Evolutionary conservation across 2,797 vertebrate genomes (phyloP).

Genomic region (Myotis pilosus): DNA sequence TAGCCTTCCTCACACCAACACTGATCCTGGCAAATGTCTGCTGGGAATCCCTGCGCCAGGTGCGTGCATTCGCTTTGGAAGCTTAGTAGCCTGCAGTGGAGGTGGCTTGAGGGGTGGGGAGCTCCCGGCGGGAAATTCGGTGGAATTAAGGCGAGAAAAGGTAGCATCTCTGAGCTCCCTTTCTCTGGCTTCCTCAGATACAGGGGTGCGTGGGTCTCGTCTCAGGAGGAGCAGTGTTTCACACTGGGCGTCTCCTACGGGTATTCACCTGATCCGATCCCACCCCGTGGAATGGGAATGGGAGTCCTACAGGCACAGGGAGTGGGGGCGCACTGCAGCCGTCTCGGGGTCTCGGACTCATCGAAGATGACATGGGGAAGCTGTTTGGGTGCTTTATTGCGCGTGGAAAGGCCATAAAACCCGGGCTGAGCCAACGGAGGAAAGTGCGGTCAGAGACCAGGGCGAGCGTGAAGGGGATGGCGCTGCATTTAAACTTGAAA

Average conservation of each 20-base stretch:
- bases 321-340: slow-evolving; percentile 77
- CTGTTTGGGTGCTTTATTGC: slow-evolving; percentile 83
- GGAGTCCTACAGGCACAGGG: slow-evolving; percentile 73
- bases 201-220: slow-evolving; percentile 27
- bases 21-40: fast-evolving
- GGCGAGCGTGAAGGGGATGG: slow-evolving; percentile 65
- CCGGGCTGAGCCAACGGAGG: slow-evolving; percentile 54
- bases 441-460: slow-evolving; percentile 72
- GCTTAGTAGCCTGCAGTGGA: not conserved
- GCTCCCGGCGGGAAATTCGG: slow-evolving; percentile 49
- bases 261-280: slow-evolving; percentile 67
- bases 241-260: slow-evolving; percentile 51
- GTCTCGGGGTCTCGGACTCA: slow-evolving; percentile 75
- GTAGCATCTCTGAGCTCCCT: not conserved
- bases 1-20: not conserved
- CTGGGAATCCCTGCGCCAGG: fast-evolving
- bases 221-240: slow-evolving; percentile 71
- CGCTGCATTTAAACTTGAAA: slow-evolving; percentile 79
- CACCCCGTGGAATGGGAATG: slow-evolving; percentile 76
- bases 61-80: not conserved
- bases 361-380: slow-evolving; percentile 80
- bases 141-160: not conserved
- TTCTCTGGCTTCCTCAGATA: slow-evolving; percentile 68
- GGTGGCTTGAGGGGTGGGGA: not conserved
- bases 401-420: slow-evolving; percentile 76